A percentile compares a stretch with the other conserved stretches of the same genome.
phyloP scores from a whole-genome alignment of 1,140 invertebrate genomes.

The Drosophila lacteicornis region DNA sequence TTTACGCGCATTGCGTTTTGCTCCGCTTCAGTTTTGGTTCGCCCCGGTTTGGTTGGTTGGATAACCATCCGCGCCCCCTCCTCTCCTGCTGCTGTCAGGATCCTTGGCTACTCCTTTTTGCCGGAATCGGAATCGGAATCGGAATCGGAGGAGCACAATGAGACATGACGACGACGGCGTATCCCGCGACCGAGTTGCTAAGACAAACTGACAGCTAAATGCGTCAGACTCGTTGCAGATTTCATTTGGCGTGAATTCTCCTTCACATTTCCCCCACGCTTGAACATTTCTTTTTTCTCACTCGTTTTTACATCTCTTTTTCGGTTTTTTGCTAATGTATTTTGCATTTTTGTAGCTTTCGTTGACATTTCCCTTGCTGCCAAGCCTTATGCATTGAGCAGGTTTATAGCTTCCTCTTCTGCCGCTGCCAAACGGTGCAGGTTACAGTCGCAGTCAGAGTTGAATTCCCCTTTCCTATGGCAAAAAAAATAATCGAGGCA shows the following conservation, averaged over 20 bases:
- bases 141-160: conserved; percentile 23
- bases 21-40: conserved; percentile 46
- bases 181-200: conserved; percentile 53
- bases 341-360: conserved; percentile 59
- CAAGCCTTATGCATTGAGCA: conserved; percentile 37
- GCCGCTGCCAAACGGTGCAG: conserved; percentile 16
- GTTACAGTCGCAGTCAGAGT: conserved; percentile 45
- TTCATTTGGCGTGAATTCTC: conserved; percentile 74
- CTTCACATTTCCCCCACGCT: not conserved
- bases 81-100: conserved; percentile 3
- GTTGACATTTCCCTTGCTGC: conserved; percentile 18
- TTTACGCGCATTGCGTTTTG: conserved; percentile 79
- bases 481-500: not conserved
- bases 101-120: conserved; percentile 49
- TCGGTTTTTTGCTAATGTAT: conserved; percentile 55
- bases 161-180: conserved; percentile 40
- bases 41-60: conserved; percentile 20
- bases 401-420: conserved; percentile 45
- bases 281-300: not conserved
- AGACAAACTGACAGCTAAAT: conserved; percentile 80
- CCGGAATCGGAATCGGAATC: conserved; percentile 19
- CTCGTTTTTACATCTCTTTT: conserved; percentile 12
- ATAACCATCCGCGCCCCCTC: conserved; percentile 20
- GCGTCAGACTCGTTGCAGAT: conserved; percentile 75
- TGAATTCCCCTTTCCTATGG: not conserved